Evolutionary conservation across 1,140 invertebrate species (phyloP).

Genomic region (Cylas formicarius): DNA sequence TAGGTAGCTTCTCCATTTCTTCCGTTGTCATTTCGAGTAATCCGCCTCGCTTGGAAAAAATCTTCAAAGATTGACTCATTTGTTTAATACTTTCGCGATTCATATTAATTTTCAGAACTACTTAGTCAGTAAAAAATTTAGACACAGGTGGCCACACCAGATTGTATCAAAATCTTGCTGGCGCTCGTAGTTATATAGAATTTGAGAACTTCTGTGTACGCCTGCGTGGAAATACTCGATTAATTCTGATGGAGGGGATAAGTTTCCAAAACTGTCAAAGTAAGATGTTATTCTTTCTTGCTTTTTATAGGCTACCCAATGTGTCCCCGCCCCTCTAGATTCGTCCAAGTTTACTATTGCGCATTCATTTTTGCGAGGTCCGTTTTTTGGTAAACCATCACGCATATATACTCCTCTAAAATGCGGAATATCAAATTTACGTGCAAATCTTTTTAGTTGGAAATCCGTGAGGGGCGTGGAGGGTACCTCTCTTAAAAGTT

Average conservation of each 20-base stretch:
- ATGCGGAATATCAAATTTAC: constrained; percentile 26
- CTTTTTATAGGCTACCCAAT: constrained; percentile 41
- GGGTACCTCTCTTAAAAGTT: constrained; percentile 26
- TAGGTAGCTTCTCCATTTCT: no score
- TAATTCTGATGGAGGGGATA: constrained; percentile 12
- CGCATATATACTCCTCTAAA: constrained; percentile 39
- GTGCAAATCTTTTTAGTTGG: constrained; percentile 28
- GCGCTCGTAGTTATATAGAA: constrained; percentile 4
- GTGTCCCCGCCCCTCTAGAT: constrained; percentile 31
- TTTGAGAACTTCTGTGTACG: background rate
- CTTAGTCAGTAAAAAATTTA: no score
- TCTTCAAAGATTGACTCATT: no score
- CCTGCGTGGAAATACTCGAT: background rate
- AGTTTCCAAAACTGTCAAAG: constrained; percentile 36
- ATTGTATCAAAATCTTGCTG: background rate
- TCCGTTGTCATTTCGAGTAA: no score
- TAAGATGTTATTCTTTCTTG: constrained; percentile 22
- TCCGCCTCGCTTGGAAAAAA: no score
- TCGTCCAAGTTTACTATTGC: constrained; percentile 37
- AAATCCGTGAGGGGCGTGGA: constrained; percentile 24
- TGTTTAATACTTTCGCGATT: no score
- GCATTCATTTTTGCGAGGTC: constrained; percentile 29
- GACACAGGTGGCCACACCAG: background rate
- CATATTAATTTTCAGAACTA: no score
- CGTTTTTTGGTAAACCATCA: constrained; percentile 29